These are phyloP conservation scores for Pelosia muscerda DNA, from an alignment of 2,888 invertebrate genomes.

Conservation along the genomic window DNA sequence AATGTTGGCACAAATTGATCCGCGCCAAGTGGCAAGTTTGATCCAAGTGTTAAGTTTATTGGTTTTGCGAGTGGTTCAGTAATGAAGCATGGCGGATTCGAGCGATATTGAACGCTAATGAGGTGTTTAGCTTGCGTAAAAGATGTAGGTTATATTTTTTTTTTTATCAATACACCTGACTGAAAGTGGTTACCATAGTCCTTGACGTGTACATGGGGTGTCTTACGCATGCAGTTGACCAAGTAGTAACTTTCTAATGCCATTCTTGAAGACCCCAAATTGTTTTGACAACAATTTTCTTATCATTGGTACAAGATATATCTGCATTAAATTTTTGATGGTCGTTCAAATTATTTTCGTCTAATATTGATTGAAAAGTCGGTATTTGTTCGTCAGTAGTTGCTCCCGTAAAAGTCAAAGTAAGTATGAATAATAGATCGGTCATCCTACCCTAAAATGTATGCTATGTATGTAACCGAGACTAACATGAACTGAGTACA, in stretches of 20 bases:
- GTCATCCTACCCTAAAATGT: neutral
- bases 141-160: neutral
- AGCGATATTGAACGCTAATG: conserved; percentile 28
- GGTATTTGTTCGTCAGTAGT: neutral
- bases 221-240: too few relatives aligned
- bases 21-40: conserved; percentile 24
- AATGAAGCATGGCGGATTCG: conserved; percentile 36
- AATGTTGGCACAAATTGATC: conserved; percentile 31
- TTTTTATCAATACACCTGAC: neutral
- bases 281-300: too few relatives aligned
- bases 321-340: too few relatives aligned
- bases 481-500: too few relatives aligned
- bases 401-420: neutral
- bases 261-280: too few relatives aligned
- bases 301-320: too few relatives aligned
- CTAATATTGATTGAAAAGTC: too few relatives aligned
- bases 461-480: neutral
- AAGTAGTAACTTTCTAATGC: too few relatives aligned
- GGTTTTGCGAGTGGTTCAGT: conserved; percentile 16
- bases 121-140: conserved; percentile 7
- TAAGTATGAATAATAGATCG: too few relatives aligned
- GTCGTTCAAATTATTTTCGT: too few relatives aligned
- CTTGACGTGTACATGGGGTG: too few relatives aligned
- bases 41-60: conserved; percentile 32
- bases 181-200: too few relatives aligned